Evolutionary conservation across 1,140 invertebrate genomes (phyloP).

Genomic region (Heliconius eleuchia): DNA sequence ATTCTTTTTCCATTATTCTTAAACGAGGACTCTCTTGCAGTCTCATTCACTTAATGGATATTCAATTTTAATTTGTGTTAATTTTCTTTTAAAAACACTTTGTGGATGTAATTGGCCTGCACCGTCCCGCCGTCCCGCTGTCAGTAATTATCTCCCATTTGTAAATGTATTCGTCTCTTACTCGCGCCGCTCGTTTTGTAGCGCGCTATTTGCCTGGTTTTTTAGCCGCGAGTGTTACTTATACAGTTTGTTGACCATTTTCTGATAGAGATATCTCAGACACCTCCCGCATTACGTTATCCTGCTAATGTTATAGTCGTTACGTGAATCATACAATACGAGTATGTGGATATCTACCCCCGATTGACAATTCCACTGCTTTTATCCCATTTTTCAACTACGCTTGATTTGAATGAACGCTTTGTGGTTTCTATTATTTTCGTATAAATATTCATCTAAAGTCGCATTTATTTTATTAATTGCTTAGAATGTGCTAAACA

Average conservation of each 20-base stretch:
- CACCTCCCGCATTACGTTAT: neutral
- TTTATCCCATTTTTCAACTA: too few species aligned
- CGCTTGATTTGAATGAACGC: too few species aligned
- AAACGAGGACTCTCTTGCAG: conserved; percentile 13
- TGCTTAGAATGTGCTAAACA: too few species aligned
- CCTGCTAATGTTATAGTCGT: too few species aligned
- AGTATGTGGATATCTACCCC: too few species aligned
- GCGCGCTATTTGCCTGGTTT: neutral
- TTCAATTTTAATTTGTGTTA: conserved; percentile 27
- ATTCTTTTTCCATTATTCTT: conserved; percentile 21
- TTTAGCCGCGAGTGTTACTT: neutral
- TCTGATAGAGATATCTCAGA: neutral
- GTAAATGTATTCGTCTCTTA: neutral
- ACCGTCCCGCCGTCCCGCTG: neutral
- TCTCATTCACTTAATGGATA: conserved; percentile 24
- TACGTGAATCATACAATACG: too few species aligned
- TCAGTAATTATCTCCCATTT: conserved; percentile 18
- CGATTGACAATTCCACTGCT: too few species aligned
- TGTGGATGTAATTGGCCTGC: conserved; percentile 16
- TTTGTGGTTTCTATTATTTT: neutral
- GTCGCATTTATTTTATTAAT: neutral
- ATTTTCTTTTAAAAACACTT: conserved; percentile 24
- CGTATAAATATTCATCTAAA: neutral
- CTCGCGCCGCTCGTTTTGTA: neutral
- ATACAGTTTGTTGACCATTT: neutral